Evolutionary conservation across 2,888 invertebrate genomes (phyloP).

Genomic region (Odiellus spinosus): DNA sequence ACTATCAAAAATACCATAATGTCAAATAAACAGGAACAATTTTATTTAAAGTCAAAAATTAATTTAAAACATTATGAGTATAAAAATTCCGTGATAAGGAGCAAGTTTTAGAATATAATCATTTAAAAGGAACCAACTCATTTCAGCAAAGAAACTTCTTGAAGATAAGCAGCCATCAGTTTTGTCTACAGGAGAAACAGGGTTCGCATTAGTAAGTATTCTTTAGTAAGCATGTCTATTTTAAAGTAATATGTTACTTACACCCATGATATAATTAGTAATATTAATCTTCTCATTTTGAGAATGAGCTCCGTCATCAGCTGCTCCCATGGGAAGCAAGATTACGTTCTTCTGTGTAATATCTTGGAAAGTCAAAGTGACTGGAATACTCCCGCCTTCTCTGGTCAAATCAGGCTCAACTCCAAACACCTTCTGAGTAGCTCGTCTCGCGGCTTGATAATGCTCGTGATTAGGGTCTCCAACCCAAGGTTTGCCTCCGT

Average conservation of each 20-base stretch:
- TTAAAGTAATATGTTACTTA: slow-evolving; percentile 6
- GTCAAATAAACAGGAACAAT: too few relatives aligned
- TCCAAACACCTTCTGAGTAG: slow-evolving; percentile 27
- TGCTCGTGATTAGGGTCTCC: slow-evolving; percentile 83
- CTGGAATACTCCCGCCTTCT: slow-evolving; percentile 95
- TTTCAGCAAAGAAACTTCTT: slow-evolving; percentile 42
- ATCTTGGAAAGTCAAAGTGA: slow-evolving; percentile 74
- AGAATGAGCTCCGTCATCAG: slow-evolving; percentile 96
- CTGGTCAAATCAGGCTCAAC: slow-evolving; percentile 33
- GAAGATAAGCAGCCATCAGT: slow-evolving; percentile 70
- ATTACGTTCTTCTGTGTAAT: slow-evolving; percentile 84
- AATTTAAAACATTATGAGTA: too few relatives aligned
- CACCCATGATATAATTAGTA: slow-evolving; percentile 78
- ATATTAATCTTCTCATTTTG: slow-evolving; percentile 94
- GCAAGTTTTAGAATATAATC: too few relatives aligned
- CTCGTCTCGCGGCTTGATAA: slow-evolving; percentile 60
- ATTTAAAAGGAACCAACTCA: too few relatives aligned
- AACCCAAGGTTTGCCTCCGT: slow-evolving; percentile 81
- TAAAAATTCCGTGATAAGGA: too few relatives aligned
- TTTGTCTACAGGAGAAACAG: too few relatives aligned
- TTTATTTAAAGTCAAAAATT: too few relatives aligned
- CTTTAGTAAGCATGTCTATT: too few relatives aligned
- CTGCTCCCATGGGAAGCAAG: slow-evolving; percentile 81
- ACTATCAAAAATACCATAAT: too few relatives aligned
- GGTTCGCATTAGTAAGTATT: too few relatives aligned